Evolutionary conservation across 2,888 invertebrate genomes (phyloP).

Genomic region (Doris montereyensis): DNA sequence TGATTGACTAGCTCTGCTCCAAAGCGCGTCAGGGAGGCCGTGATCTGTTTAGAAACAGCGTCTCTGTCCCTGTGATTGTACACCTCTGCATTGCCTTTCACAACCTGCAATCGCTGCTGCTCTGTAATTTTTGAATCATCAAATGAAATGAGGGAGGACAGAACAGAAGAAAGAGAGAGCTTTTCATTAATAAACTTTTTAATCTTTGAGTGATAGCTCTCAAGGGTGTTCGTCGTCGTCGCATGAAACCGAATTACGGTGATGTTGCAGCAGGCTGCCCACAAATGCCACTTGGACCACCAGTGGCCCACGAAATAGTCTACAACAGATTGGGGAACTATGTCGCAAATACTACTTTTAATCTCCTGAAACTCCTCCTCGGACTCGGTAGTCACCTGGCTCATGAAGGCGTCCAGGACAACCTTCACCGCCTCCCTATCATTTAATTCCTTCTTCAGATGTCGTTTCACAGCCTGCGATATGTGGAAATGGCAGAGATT

Average conservation of each 20-base stretch:
- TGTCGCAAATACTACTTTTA: not conserved
- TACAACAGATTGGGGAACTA: not conserved
- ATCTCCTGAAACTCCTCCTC: not conserved
- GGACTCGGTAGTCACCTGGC: not conserved
- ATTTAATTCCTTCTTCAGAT: not conserved
- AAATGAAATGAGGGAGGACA: not conserved
- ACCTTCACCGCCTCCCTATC: not conserved
- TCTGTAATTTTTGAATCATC: not conserved
- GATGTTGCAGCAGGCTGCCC: too few relatives aligned
- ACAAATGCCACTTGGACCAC: constrained; percentile 7
- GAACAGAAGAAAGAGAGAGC: not conserved
- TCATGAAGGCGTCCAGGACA: not conserved
- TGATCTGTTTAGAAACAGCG: not conserved
- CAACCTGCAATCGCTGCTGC: not conserved
- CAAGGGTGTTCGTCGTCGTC: not conserved
- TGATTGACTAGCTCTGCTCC: constrained; percentile 8
- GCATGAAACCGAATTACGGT: not conserved
- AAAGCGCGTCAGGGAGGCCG: not conserved
- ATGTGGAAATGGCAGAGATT: constrained; percentile 7
- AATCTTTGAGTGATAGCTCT: not conserved
- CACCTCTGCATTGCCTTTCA: not conserved
- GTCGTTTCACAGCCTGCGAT: constrained; percentile 8
- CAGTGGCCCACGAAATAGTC: not conserved
- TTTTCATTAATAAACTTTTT: constrained; percentile 7
- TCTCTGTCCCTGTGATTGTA: not conserved